These are phyloP conservation scores for Apodemus sylvaticus DNA, from an alignment of 2,113 vertebrate species.

Conservation along the genomic window DNA sequence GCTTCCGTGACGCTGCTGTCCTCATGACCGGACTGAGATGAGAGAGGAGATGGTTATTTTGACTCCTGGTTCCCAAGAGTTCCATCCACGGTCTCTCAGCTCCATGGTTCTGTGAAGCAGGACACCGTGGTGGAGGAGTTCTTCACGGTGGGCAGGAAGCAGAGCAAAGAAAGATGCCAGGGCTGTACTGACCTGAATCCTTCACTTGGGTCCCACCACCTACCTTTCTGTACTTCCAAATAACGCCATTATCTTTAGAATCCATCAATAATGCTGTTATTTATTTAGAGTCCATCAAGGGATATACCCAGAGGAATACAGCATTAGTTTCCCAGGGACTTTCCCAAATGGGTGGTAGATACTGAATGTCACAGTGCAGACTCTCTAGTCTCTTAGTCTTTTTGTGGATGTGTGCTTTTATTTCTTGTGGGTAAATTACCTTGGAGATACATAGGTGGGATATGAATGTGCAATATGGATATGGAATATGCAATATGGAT, in stretches of 20 bases:
- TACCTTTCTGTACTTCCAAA: neutral
- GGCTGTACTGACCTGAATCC: neutral
- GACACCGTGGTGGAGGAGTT: neutral
- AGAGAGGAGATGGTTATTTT: neutral
- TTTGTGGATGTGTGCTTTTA: neutral
- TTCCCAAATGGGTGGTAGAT: neutral
- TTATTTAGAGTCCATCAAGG: neutral
- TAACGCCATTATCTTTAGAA: neutral
- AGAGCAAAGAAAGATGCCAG: neutral
- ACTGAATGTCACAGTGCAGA: neutral
- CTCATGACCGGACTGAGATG: neutral
- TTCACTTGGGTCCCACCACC: neutral
- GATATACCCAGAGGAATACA: neutral
- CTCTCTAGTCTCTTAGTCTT: neutral
- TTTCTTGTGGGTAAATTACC: neutral
- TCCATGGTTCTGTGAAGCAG: neutral
- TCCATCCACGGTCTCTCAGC: neutral
- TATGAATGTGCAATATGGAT: neutral
- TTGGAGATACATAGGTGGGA: neutral
- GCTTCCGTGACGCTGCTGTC: neutral
- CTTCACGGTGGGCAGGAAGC: neutral
- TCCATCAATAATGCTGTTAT: neutral
- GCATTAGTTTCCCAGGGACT: neutral
- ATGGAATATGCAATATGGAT: too few species aligned
- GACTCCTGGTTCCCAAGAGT: neutral